Base-by-base conservation (phyloP, 2,113 vertebrate genomes). In the Microcebus jonahi region DNA sequence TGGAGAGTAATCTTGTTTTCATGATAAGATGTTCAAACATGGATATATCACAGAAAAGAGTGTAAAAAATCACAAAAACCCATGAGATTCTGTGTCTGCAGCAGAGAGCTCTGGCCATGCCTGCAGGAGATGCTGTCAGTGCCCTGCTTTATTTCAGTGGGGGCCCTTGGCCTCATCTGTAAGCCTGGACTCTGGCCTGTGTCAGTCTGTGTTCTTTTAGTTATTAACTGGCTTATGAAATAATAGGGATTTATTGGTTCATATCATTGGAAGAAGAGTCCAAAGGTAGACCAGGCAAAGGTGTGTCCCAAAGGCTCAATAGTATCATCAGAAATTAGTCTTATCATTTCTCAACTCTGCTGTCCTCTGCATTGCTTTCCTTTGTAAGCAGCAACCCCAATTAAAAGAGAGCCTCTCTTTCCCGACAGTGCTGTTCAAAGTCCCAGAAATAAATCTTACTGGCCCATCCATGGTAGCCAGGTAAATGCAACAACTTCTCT, bases 171-270 rank as follows among this genome's bases (percentile, higher is more conserved):
- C 59, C 27, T 50, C 31, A 34, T 55, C 27, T 85, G 8, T 50
- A 82, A 85, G 73, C 21, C 2, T 89, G 94, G 79, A 91, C 94
- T 96, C 71, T 76, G 88, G 31, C 68, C 88, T 55, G 18, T 25
- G 21, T 53, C 12, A 68, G 13, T 53, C 36, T 65, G 59, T 55
- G 45, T 67, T 87, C 53, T 90, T 94, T 70, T 65, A 0, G 1
- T 21, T 83, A 80, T 91, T 73, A 96, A 90, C 34, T 4, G 6
- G 53, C 50, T 90, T 73, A 65, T 83, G 48, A 86, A 89, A 92
- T 39, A 89, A 53, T 17, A 96, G 57, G 82, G 63, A 42, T 96
- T 97, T 96, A 91, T 96, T 94, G 93, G 95, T 91, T 96, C 65
- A 21, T 83, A 55, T 68, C 88, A 81, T 57, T 53, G 67, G 50